These are phyloP conservation scores for Muscicapa adusta DNA, from an alignment of 2,113 vertebrate genomes.

Conservation along the genomic window DNA sequence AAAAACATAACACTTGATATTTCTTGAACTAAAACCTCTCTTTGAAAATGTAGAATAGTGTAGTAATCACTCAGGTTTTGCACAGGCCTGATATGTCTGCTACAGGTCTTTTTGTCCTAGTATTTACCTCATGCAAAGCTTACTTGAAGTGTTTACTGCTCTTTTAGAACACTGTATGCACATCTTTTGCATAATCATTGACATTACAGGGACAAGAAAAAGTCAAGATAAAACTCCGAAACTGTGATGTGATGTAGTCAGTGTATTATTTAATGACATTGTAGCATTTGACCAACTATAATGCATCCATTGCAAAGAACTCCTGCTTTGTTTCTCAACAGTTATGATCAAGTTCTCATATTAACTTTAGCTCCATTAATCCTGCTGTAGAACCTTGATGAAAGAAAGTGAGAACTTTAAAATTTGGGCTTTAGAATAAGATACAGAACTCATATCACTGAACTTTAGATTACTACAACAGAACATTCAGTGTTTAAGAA, in stretches of 20 bases:
- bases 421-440: not conserved
- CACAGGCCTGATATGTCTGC: not conserved
- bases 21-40: not conserved
- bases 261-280: accelerated
- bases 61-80: not conserved
- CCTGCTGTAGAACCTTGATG: not conserved
- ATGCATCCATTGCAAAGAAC: not conserved
- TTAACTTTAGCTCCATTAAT: not conserved
- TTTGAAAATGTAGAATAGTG: not conserved
- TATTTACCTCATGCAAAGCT: not conserved
- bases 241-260: not conserved
- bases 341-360: not conserved
- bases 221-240: not conserved
- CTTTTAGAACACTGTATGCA: not conserved
- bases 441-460: not conserved
- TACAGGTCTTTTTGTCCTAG: not conserved
- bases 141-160: not conserved
- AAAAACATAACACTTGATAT: not conserved
- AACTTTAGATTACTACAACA: not conserved
- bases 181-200: not conserved
- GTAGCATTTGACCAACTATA: not conserved
- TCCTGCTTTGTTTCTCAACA: not conserved
- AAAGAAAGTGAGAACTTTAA: not conserved
- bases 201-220: not conserved
- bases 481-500: not conserved